phyloP scores from a whole-genome alignment of 2,888 invertebrate genomes.

The Ecliptopera silaceata region DNA sequence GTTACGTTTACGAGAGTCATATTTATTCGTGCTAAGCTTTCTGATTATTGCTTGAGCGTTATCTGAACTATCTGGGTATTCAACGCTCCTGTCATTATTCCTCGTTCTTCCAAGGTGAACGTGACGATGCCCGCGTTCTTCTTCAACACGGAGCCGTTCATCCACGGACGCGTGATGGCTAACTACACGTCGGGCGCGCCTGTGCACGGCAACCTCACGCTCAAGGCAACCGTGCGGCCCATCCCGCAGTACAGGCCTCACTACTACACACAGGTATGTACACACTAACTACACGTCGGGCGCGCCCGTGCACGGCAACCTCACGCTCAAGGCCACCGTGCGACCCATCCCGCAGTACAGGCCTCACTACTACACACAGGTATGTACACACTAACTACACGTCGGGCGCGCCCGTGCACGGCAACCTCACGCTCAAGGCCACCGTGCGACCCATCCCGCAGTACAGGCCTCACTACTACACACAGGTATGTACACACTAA shows the following conservation, averaged over 20 bases:
- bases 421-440: constrained; percentile 94
- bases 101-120: too few relatives aligned
- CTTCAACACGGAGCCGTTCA: constrained; percentile 92
- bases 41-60: too few relatives aligned
- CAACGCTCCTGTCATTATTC: too few relatives aligned
- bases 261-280: constrained; percentile 49
- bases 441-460: constrained; percentile 87
- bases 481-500: constrained; percentile 81
- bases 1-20: too few relatives aligned
- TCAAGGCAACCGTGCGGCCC: constrained; percentile 90
- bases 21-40: too few relatives aligned
- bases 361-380: constrained; percentile 62
- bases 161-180: constrained; percentile 94
- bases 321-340: constrained; percentile 92
- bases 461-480: constrained; percentile 75
- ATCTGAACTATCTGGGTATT: too few relatives aligned
- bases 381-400: constrained; percentile 89
- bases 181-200: constrained; percentile 98
- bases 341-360: constrained; percentile 86
- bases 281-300: constrained; percentile 95
- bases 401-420: constrained; percentile 94
- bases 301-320: constrained; percentile 93
- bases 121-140: constrained; percentile 98
- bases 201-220: constrained; percentile 93
- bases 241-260: constrained; percentile 83